phyloP scores from a whole-genome alignment of 2,888 invertebrate genomes.

The Pollenia griseotomentosa region DNA sequence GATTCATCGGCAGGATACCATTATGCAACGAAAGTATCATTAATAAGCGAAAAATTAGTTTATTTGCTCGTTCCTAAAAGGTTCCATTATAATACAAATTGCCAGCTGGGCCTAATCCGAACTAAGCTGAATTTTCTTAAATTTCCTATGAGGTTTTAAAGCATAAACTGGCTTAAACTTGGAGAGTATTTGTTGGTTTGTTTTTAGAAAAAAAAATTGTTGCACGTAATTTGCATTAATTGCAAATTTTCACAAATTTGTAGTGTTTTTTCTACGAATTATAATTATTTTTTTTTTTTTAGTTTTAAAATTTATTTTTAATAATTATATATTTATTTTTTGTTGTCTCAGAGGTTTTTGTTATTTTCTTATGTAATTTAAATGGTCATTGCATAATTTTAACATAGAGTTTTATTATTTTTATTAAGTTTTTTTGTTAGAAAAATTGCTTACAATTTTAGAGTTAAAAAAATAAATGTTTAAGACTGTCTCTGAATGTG shows the following conservation, averaged over 20 bases:
- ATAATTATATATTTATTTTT: constrained; percentile 50
- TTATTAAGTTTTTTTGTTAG: background rate
- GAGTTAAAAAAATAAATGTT: background rate
- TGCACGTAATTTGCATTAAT: constrained; percentile 71
- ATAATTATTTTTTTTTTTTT: constrained; percentile 6
- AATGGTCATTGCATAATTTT: constrained; percentile 65
- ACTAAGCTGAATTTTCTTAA: too few species aligned
- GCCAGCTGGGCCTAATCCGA: too few species aligned
- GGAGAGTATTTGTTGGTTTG: background rate
- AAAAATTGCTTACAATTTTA: constrained; percentile 7
- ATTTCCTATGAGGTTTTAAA: background rate
- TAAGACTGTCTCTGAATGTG: constrained; percentile 14
- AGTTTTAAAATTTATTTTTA: constrained; percentile 28
- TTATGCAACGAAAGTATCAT: too few species aligned
- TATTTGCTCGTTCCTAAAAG: too few species aligned
- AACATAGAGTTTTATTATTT: constrained; percentile 7
- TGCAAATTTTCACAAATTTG: constrained; percentile 59
- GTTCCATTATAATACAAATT: too few species aligned
- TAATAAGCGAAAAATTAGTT: too few species aligned
- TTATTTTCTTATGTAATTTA: constrained; percentile 42
- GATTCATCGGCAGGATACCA: too few species aligned
- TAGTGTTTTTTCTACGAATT: constrained; percentile 37
- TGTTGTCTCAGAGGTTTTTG: constrained; percentile 24
- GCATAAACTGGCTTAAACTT: background rate
- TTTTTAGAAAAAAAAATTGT: background rate